A percentile compares a stretch with the other conserved stretches of the same genome.
These are phyloP conservation scores for Psix sp. DNA, from an alignment of 1,140 invertebrate species.

Conservation along the genomic window DNA sequence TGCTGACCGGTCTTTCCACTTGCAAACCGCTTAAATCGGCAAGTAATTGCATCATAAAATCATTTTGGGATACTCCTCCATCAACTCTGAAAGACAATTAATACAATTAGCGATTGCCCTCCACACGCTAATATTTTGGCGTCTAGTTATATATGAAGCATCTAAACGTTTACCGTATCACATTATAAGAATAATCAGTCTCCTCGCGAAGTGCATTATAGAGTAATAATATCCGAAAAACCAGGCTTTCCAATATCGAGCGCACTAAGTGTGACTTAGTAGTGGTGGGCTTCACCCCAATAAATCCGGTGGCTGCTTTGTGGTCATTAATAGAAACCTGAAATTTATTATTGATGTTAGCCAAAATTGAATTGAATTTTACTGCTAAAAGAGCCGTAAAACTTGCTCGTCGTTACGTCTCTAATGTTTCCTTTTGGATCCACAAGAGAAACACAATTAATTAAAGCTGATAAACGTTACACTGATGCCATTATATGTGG, in stretches of 20 bases:
- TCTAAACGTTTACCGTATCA: constrained; percentile 78
- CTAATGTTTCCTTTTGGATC: constrained; percentile 1
- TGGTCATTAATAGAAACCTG: constrained; percentile 93
- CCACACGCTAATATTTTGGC: not conserved
- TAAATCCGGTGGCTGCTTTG: constrained; percentile 87
- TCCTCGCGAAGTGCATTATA: constrained; percentile 84
- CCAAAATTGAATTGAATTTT: no score
- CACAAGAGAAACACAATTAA: constrained; percentile 25
- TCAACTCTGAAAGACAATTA: constrained; percentile 82
- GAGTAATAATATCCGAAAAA: constrained; percentile 88
- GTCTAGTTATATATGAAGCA: constrained; percentile 12
- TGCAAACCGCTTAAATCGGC: constrained; percentile 86
- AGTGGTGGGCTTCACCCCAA: constrained; percentile 90
- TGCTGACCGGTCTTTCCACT: constrained; percentile 83
- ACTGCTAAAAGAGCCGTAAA: constrained; percentile 1
- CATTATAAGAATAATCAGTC: constrained; percentile 79
- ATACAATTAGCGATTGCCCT: not conserved
- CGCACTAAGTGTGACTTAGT: constrained; percentile 87
- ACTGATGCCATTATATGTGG: constrained; percentile 21
- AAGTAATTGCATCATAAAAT: constrained; percentile 92
- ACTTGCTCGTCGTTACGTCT: not conserved
- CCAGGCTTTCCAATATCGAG: constrained; percentile 91
- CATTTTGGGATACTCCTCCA: constrained; percentile 94
- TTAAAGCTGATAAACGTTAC: constrained; percentile 24
- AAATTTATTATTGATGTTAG: constrained; percentile 46